A percentile compares a stretch with the other conserved stretches of the same genome.
Conservation (phyloP, 2,797 vertebrate species). For the Sylvilagus floridanus region DNA sequence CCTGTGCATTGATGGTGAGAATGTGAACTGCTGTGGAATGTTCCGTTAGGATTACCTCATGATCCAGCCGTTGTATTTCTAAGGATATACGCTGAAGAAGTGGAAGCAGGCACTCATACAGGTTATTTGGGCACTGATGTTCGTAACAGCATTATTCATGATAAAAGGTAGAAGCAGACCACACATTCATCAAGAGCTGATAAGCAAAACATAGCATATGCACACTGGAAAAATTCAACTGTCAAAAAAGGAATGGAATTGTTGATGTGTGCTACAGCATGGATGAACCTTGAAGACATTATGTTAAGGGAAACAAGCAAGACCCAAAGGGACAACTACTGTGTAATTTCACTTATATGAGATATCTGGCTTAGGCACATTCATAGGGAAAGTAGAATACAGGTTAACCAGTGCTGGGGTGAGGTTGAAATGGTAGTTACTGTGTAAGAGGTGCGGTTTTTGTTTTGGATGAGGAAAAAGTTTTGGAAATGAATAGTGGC, state of each 20-base stretch:
- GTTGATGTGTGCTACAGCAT: background rate
- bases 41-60: background rate
- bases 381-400: background rate
- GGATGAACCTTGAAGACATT: background rate
- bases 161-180: background rate
- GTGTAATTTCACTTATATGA: background rate
- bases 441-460: background rate
- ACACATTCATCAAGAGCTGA: background rate
- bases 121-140: background rate
- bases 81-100: background rate
- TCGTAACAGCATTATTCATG: background rate
- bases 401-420: background rate
- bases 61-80: background rate
- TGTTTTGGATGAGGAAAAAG: background rate
- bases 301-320: background rate
- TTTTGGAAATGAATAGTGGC: background rate
- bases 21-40: background rate
- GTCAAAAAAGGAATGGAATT: background rate
- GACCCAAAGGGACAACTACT: background rate
- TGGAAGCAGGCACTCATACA: background rate
- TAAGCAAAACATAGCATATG: background rate
- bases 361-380: background rate
- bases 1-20: background rate
- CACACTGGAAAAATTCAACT: background rate
- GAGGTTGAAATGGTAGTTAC: background rate